Evolutionary conservation across 1,140 invertebrate genomes (phyloP), one percentile per base, ranked within the genome.

Genomic region (Halictus rubicundus): DNA sequence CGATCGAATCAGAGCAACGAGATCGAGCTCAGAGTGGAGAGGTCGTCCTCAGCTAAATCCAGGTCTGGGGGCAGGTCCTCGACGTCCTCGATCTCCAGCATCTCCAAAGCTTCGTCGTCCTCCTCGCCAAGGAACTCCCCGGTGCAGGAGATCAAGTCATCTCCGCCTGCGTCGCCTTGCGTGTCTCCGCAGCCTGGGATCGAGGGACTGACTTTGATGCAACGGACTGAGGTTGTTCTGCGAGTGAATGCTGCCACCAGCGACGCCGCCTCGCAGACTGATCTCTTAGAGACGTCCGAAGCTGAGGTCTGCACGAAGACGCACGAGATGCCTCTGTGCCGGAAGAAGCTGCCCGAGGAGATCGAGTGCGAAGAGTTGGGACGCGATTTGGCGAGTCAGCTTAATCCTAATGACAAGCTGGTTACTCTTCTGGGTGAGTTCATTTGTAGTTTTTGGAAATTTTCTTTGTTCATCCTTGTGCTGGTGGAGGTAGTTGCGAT

Each of bases 311-410:
- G 54, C 12, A 25, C 19, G 52, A 74, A 68, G 27, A 57, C 6
- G 27, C 76, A 88, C 23, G 78, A 87, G 25, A 76, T 90, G 54
- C 91, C 91, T 4, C 81, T 92, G 12, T 90, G 89, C 5, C 91
- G 93, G 68, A 92, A 93, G 92, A 96, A 96, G 68, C 92, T 96
- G 21, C 94, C 95, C 68, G 97, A 97, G 88, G 97, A 97, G 91
- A 94, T 97, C 75, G 97, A 97, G 82, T 97, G 96, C 92, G 97
- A 97, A 85, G 93, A 95, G 84, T 93, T 97, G 70, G 96, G 96
- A 27, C 90, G 95, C 80, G 96, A 97, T 88, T 93, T 97, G 63
- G 95, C 95, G 42, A 95, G 94, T 90, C 95, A 96, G 76, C 92
- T 97, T 71, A 94, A 94, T 46, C 94, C 95, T 21, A 94, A 95